These are phyloP conservation scores for Corvus moneduloides DNA, from an alignment of 2,113 vertebrate genomes.

Conservation along the genomic window DNA sequence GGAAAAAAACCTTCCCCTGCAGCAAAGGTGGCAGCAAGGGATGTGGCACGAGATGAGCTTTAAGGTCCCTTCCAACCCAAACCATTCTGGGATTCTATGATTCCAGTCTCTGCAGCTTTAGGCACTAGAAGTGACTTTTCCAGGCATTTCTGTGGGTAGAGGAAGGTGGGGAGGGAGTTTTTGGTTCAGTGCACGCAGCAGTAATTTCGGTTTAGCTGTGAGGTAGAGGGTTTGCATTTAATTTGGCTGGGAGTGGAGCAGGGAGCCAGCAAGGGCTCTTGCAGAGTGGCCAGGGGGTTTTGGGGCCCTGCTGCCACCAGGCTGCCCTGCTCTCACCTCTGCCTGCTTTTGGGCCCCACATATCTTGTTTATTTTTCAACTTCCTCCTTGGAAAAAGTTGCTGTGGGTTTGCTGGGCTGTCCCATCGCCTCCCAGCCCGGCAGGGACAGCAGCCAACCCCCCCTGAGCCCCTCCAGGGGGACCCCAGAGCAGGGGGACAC, in stretches of 20 bases:
- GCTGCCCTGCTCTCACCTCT: fast-evolving
- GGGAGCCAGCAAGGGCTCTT: not conserved
- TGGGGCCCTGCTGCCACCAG: not conserved
- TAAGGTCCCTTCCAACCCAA: not conserved
- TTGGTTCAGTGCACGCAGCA: fast-evolving
- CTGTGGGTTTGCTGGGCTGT: not conserved
- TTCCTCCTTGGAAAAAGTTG: not conserved
- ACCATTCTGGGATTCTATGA: fast-evolving
- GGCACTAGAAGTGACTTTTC: not conserved
- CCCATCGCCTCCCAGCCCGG: fast-evolving
- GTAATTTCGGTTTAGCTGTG: fast-evolving
- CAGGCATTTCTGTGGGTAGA: not conserved
- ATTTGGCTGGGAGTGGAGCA: not conserved
- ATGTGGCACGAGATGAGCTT: not conserved
- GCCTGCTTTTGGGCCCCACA: not conserved
- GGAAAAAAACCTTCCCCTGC: not conserved
- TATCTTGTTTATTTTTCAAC: not conserved
- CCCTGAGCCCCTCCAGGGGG: fast-evolving
- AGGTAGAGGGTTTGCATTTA: not conserved
- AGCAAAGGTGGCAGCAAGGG: not conserved
- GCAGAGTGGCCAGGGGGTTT: too few relatives aligned
- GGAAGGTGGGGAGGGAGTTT: not conserved
- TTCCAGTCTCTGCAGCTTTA: fast-evolving
- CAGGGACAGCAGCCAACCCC: not conserved
- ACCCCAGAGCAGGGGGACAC: not conserved